These are phyloP conservation scores for Halichoerus grypus DNA, from an alignment of 2,113 vertebrate species.

Conservation along the genomic window DNA sequence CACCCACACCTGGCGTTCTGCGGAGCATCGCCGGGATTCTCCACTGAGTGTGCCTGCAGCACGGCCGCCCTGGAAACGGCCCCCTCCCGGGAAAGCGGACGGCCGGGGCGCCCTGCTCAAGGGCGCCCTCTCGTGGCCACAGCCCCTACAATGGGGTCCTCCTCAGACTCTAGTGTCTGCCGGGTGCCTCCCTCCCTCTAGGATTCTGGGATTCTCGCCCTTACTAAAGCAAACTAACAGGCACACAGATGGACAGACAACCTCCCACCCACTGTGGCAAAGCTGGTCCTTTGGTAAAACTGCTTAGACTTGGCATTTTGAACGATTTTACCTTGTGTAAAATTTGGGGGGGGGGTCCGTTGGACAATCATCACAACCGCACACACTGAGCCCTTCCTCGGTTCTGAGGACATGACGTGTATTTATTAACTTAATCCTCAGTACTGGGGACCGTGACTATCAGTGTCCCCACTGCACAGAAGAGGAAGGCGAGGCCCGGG, in stretches of 20 bases:
- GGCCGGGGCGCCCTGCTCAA: background rate
- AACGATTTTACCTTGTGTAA: background rate
- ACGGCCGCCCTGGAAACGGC: background rate
- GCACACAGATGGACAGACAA: background rate
- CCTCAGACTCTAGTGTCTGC: accelerated
- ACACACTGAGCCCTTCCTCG: background rate
- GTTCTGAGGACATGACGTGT: accelerated
- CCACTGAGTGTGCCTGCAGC: background rate
- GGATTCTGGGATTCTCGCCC: background rate
- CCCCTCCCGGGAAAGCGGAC: background rate
- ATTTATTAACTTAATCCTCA: background rate
- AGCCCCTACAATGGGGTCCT: background rate
- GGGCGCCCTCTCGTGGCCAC: slow-evolving; percentile 48
- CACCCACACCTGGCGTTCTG: background rate
- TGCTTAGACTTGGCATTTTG: background rate
- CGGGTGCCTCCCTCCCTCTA: background rate
- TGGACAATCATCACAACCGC: background rate
- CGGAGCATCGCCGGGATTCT: background rate
- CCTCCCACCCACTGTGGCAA: background rate
- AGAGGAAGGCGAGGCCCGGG: background rate
- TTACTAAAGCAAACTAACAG: background rate
- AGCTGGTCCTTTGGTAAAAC: background rate
- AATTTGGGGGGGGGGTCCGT: background rate
- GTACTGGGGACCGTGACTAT: background rate
- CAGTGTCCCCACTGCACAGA: background rate